Conservation (phyloP, 2,797 vertebrate genomes). For the Pogonophryne albipinna region DNA sequence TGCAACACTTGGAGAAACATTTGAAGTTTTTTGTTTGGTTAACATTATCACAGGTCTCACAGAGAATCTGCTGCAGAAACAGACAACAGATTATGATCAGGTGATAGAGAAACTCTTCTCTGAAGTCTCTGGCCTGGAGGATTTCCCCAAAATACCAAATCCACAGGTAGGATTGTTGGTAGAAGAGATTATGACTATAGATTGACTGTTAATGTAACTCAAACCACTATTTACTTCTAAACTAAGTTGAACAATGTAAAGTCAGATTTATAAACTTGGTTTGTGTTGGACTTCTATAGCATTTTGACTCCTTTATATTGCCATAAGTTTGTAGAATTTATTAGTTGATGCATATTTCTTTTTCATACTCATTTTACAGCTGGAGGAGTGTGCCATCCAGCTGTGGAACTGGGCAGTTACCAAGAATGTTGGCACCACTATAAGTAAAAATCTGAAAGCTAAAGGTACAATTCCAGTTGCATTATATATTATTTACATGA, state of each 20-base stretch:
- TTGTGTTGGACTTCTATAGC: neutral
- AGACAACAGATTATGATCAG: constrained; percentile 68
- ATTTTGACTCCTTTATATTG: neutral
- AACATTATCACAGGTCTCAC: constrained; percentile 69
- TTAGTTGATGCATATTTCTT: constrained; percentile 16
- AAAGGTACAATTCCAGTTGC: constrained; percentile 80
- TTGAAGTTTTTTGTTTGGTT: neutral
- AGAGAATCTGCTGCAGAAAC: constrained; percentile 78
- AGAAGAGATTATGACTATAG: neutral
- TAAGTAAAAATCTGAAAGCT: constrained; percentile 87
- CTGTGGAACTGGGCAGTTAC: constrained; percentile 95
- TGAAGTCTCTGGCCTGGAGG: constrained; percentile 74
- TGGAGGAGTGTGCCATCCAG: constrained; percentile 89
- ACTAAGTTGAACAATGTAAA: neutral
- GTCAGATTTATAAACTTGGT: neutral
- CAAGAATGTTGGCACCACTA: constrained; percentile 76
- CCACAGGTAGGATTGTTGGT: constrained; percentile 74
- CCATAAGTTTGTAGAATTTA: neutral
- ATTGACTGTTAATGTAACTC: neutral
- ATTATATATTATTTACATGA: constrained; percentile 4
- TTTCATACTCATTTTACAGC: constrained; percentile 71
- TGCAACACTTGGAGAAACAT: neutral
- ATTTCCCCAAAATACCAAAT: constrained; percentile 67
- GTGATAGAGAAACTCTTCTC: constrained; percentile 86
- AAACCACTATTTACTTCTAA: neutral